phyloP scores from a whole-genome alignment of 2,888 invertebrate species.

The Galeruca laticollis region DNA sequence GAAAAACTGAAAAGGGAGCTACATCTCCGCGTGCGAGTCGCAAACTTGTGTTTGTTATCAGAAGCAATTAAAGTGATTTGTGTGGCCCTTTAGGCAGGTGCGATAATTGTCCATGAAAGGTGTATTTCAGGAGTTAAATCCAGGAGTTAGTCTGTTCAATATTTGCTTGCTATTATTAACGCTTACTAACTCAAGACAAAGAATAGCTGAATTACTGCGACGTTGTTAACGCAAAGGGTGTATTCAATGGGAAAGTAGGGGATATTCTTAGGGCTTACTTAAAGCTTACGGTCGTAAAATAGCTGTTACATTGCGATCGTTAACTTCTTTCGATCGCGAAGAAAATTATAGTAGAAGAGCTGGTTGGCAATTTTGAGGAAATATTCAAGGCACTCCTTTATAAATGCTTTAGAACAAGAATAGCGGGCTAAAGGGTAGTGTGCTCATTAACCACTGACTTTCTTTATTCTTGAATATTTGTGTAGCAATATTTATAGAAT shows the following conservation, averaged over 20 bases:
- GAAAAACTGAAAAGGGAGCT: conserved; percentile 36
- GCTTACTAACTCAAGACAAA: conserved; percentile 29
- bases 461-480: too few species aligned
- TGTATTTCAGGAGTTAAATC: conserved; percentile 38
- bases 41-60: conserved; percentile 53
- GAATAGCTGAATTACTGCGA: conserved; percentile 33
- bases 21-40: conserved; percentile 15
- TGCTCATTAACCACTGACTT: too few species aligned
- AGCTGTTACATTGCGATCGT: conserved; percentile 17
- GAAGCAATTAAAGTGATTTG: conserved; percentile 62
- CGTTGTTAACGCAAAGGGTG: conserved; percentile 24
- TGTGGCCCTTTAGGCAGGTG: conserved; percentile 58
- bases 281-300: conserved; percentile 30
- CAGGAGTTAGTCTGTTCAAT: conserved; percentile 30
- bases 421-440: too few species aligned
- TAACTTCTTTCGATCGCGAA: conserved; percentile 9
- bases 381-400: too few species aligned
- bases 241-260: conserved; percentile 13
- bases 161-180: conserved; percentile 34
- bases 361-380: too few species aligned
- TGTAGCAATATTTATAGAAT: too few species aligned
- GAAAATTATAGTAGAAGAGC: not conserved
- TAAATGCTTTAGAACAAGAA: too few species aligned
- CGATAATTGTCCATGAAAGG: conserved; percentile 56
- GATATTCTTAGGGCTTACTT: conserved; percentile 22